Percentiles rank a stretch among this genome's conserved stretches.
Conservation (phyloP, 2,113 vertebrate species). For the Neodontobutis hainanensis region DNA sequence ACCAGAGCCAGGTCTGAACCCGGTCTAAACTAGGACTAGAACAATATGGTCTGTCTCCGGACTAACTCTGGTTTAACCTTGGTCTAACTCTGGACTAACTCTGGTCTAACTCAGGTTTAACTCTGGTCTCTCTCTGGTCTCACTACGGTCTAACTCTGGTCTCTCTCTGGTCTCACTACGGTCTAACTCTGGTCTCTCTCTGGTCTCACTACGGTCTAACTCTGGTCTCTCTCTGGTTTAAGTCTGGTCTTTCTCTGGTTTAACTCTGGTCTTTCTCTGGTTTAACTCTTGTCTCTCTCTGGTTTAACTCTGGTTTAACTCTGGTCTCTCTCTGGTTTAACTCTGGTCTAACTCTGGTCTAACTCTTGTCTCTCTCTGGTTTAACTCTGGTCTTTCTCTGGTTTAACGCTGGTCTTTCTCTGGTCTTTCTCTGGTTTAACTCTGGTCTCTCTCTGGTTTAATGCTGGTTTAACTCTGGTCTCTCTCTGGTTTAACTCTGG, state of each 20-base stretch:
- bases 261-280: not conserved
- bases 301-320: not conserved
- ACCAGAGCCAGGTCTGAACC: not conserved
- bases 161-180: not conserved
- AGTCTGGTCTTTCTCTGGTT: too few species aligned
- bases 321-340: slow-evolving; percentile 14
- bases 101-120: slow-evolving; percentile 6
- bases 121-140: not conserved
- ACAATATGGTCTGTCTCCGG: slow-evolving; percentile 11
- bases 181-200: not conserved
- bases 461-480: not conserved
- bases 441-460: not conserved
- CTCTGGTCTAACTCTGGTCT: not conserved
- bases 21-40: slow-evolving; percentile 19
- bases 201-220: too few species aligned
- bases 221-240: slow-evolving; percentile 14
- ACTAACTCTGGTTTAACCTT: not conserved
- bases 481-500: not conserved
- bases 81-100: not conserved
- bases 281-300: slow-evolving; percentile 7
- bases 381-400: slow-evolving; percentile 6
- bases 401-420: too few species aligned
- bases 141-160: slow-evolving; percentile 7
- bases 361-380: too few species aligned
- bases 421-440: not conserved